A percentile compares a stretch with the other conserved stretches of the same genome.
Evolutionary conservation across 2,888 invertebrate genomes (phyloP).

Genomic region (Neelides folsomi): DNA sequence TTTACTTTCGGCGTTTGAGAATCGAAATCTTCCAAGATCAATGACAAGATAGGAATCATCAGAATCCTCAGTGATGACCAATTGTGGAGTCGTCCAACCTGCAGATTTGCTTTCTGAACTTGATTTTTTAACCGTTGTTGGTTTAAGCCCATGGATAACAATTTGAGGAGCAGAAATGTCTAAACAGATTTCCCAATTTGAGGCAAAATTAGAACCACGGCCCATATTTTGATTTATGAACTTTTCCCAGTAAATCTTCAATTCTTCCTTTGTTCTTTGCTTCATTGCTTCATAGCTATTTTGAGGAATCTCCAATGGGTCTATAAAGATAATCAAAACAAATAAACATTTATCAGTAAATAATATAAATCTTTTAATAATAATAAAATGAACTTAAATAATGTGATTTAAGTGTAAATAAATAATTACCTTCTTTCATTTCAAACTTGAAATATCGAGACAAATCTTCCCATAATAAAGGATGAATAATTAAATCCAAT

Average conservation of each 20-base stretch:
- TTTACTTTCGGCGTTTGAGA: constrained; percentile 36
- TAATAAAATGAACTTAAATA: not conserved
- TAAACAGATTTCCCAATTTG: constrained; percentile 67
- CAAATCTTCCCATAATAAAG: constrained; percentile 25
- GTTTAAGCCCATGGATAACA: constrained; percentile 50
- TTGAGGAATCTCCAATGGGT: constrained; percentile 24
- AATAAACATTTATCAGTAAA: constrained; percentile 1
- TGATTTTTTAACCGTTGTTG: constrained; percentile 1
- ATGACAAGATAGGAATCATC: constrained; percentile 53
- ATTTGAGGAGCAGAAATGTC: constrained; percentile 91
- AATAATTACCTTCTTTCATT: constrained; percentile 17
- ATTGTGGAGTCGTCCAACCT: not conserved
- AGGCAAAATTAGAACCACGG: constrained; percentile 8
- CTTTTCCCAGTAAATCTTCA: constrained; percentile 60
- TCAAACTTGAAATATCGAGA: constrained; percentile 20
- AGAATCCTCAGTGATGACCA: not conserved
- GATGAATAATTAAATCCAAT: constrained; percentile 26
- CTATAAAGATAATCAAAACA: no score
- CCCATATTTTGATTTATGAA: constrained; percentile 19
- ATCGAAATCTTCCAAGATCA: constrained; percentile 76
- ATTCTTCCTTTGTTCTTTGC: constrained; percentile 55
- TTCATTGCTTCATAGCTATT: constrained; percentile 46
- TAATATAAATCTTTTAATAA: not conserved
- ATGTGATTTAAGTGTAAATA: not conserved
- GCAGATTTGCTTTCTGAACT: not conserved